Base-by-base conservation (phyloP, 2,113 vertebrate genomes). In the Pteropus alecto region DNA sequence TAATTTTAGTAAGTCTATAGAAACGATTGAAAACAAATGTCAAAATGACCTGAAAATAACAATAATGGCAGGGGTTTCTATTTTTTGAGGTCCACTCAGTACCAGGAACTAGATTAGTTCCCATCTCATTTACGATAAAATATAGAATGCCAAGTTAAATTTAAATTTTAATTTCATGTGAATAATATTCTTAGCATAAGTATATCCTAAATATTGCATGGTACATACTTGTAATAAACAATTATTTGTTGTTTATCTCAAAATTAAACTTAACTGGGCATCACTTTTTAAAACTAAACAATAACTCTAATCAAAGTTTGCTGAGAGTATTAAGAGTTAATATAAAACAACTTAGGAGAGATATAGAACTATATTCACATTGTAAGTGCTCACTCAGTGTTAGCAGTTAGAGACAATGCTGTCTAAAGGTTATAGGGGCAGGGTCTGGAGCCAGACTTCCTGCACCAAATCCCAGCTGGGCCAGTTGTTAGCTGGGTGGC, bases 11-110 rank as follows among this genome's bases (percentile, higher is more conserved):
- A 90, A 60, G 18, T 22, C 16, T 63, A 35, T 4, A 81, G 7
- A 21, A 91, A 67, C 2, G n/a, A 74, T 11, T 88, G 38, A 93
- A 92, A 87, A 83, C 26, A 92, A 68, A 93, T 61, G n/a, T 74
- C 70, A 87, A 13, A 76, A 73, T 89, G 46, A 79, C 19, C 18
- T 43, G 63, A 70, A 51, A 51, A 19, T 76, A 79, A 26, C 33
- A 43, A 30, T 24, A 81, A 41, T 46, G 21, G 8, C 46, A 71
- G 30, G 10, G 76, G 48, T 85, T 84, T 9, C 2, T 60, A 19
- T 68, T 87, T 83, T 46, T 51, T 41, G 38, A 65, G 16, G 22
- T 60, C 33, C 22, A 35, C 10, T 95, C 24, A 56, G 48, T 24
- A 58, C 63, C 3, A n/a, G 22, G 10, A 79, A 71, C 28, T 84